Conservation (phyloP, 2,888 invertebrate species). For the Scelioninae gen. 2 region DNA sequence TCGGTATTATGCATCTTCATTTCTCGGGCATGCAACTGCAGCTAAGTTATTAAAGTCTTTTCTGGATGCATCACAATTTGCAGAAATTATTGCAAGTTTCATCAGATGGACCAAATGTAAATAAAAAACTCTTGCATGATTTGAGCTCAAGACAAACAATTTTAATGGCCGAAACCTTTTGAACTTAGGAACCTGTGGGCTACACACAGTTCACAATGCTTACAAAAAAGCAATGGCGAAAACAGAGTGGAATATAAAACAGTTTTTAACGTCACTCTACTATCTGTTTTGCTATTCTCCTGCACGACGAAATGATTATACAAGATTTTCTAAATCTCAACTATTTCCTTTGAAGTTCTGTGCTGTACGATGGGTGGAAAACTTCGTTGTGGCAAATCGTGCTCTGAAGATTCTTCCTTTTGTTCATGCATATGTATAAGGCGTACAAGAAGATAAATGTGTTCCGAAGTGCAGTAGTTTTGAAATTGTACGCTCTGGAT, state of each 20-base stretch:
- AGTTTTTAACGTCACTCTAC: conserved; percentile 61
- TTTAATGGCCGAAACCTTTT: conserved; percentile 30
- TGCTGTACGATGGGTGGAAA: conserved; percentile 61
- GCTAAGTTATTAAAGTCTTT: conserved; percentile 60
- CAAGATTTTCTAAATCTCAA: conserved; percentile 38
- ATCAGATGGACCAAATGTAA: conserved; percentile 60
- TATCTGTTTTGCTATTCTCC: conserved; percentile 65
- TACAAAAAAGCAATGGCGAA: conserved; percentile 62
- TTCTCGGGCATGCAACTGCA: too few relatives aligned
- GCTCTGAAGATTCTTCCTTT: neutral
- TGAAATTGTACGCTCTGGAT: conserved; percentile 13
- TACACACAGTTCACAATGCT: conserved; percentile 65
- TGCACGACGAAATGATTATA: conserved; percentile 63
- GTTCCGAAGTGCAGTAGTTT: conserved; percentile 28
- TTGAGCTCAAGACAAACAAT: conserved; percentile 5
- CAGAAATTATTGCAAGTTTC: conserved; percentile 58
- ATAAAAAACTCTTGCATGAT: conserved; percentile 47
- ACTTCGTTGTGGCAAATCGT: conserved; percentile 23
- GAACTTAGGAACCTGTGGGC: conserved; percentile 65
- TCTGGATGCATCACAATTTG: conserved; percentile 12
- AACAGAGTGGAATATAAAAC: conserved; percentile 59
- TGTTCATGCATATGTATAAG: conserved; percentile 48
- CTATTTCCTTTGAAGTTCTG: conserved; percentile 61
- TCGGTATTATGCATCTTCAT: conserved; percentile 63
- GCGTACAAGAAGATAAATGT: conserved; percentile 43